Evolutionary conservation across 2,113 vertebrate species (phyloP), one percentile per base, ranked within the genome.

Genomic region (Chrysochloris asiatica): DNA sequence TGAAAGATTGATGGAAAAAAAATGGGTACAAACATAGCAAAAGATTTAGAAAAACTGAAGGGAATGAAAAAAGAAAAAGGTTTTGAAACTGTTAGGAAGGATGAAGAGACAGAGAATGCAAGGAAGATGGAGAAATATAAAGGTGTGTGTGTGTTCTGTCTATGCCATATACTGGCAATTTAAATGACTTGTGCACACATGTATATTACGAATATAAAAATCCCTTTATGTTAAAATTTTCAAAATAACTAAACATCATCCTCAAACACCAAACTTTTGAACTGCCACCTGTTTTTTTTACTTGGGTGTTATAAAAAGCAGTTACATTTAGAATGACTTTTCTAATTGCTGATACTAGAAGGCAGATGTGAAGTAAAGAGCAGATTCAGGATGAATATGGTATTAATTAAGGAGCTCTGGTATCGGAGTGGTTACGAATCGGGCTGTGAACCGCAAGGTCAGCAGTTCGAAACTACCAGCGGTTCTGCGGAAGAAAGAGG

Each of bases 211-310:
- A 73, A 41, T 28, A 67, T 56, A 80, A 83, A 87, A 8, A 56
- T 86, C 3, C 11, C 19, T 67, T 77, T 45, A 77, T 73, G 33
- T 89, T 78, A 76, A 17, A 73, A 65, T 77, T 90, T 93, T 83
- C 28, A 73, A 82, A 95, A 92, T 78, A 83, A 47, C 78, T 82
- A 54, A 88, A 2, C 59, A 56, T 83, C 22, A 47, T 36, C 94
- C 90, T 28, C 47, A 86, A 86, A 91, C 78, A 72, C 78, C 54
- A 88, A 88, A 36, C 22, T 78, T 93, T 8, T 30, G 50, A 83
- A 77, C 59, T 83, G 17, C 82, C 24, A 33, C 52, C 69, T 83
- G 88, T 21, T 88, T 96, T 88, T 96, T 95, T 95, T 79, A 90
- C 4, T 45, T 78, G 4, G 14, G 30, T 63, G 1, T 86, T 52